Conservation (phyloP, 30 jellyfish, hydroid and myxozoan genomes). For the Phacellophora camtschatica region DNA sequence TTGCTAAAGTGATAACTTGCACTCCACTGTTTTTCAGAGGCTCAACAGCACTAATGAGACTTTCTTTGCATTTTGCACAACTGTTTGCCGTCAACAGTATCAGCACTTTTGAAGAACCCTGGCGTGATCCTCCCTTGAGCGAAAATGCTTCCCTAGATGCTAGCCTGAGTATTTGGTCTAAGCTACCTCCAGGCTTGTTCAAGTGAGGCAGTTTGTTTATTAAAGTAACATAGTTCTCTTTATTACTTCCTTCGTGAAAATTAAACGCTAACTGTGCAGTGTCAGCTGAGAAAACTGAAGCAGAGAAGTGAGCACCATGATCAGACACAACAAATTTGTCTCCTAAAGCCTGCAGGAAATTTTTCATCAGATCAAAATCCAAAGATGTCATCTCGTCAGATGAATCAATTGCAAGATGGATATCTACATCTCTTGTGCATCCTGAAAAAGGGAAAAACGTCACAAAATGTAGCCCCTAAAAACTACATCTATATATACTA, state of each 20-base stretch:
- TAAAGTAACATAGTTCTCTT: slow-evolving; percentile 39
- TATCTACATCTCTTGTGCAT: slow-evolving; percentile 87
- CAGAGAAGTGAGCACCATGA: slow-evolving; percentile 92
- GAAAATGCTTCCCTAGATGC: slow-evolving; percentile 80
- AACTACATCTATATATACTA: not conserved
- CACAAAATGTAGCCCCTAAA: not conserved
- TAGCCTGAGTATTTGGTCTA: slow-evolving; percentile 76
- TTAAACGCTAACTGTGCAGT: slow-evolving; percentile 71
- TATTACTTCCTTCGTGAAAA: slow-evolving; percentile 69
- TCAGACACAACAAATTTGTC: slow-evolving; percentile 82
- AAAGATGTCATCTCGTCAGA: slow-evolving; percentile 62
- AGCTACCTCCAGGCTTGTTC: slow-evolving; percentile 41
- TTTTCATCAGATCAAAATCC: slow-evolving; percentile 60
- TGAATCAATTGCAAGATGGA: slow-evolving; percentile 95
- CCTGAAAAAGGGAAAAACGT: slow-evolving; percentile 34
- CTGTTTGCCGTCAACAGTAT: slow-evolving; percentile 79
- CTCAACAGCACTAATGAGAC: slow-evolving; percentile 75
- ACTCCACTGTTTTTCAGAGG: slow-evolving; percentile 87
- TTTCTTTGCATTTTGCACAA: slow-evolving; percentile 81
- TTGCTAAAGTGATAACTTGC: slow-evolving; percentile 76
- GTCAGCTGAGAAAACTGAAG: slow-evolving; percentile 86
- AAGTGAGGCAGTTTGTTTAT: slow-evolving; percentile 73
- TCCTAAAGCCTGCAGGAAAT: slow-evolving; percentile 70
- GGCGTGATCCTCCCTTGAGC: slow-evolving; percentile 87
- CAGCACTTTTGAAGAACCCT: slow-evolving; percentile 87